Base-by-base conservation (phyloP, 2,797 vertebrate genomes). In the Rhinophrynus dorsalis region DNA sequence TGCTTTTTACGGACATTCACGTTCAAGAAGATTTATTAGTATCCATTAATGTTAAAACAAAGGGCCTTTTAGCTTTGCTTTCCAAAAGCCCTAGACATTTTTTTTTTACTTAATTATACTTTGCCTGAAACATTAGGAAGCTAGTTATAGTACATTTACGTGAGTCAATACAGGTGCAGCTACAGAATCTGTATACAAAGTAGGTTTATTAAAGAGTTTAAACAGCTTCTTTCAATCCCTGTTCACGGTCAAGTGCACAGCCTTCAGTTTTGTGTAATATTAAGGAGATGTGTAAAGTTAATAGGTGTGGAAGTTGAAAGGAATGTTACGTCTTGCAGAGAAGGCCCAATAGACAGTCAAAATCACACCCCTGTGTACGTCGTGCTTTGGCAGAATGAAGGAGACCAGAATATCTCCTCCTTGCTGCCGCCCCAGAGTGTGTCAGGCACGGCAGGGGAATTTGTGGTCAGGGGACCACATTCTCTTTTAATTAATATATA, bases 81-180 rank as follows among this genome's bases (percentile, higher is more conserved):
- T 33, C 17, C 7, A 55, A 37, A 5, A 11, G 24, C 40, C 42
- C 50, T 29, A 12, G 48, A 40, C 26, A 23, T 7, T 32, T n/a
- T n/a, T n/a, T n/a, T n/a, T 63, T 56, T 37, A 38, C 52, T 64
- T 9, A 64, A 57, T 72, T 64, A 64, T 56, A 13, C 32, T 64
- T 56, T 57, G 51, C 40, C 13, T 3, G 13, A 13, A n/a, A 63
- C 57, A 42, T 15, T 47, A 15, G 17, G n/a, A 37, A 17, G 32
- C 44, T 37, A n/a, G 37, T 40, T 40, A 40, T 32, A 57, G 68
- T 57, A 13, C 60, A 42, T 60, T 52, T 42, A 40, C 26, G 52
- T 42, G 8, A 50, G 51, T 63, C 40, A 40, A 37, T 29, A 45
- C 21, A 57, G 29, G 48, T 38, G 40, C 62, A 29, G 18, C 15